Percentiles rank a stretch among this genome's conserved stretches.
Conservation (phyloP, 2,797 vertebrate genomes). For the Ceyx erithaca region DNA sequence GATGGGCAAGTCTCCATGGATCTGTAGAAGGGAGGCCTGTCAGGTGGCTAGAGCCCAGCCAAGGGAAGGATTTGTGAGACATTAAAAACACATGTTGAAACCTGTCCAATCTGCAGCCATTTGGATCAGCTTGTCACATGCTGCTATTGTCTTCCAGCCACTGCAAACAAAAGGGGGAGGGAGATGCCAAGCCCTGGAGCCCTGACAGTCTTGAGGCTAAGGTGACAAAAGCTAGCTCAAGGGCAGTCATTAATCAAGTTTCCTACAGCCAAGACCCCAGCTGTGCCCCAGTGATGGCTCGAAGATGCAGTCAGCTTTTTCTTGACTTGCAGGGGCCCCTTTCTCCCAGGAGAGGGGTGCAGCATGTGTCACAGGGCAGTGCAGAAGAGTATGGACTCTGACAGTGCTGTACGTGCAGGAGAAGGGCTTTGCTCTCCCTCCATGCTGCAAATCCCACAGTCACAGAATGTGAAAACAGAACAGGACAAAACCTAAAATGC, state of each 20-base stretch:
- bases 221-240: not conserved
- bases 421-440: not conserved
- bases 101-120: not conserved
- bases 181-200: not conserved
- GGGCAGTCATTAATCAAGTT: not conserved
- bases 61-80: not conserved
- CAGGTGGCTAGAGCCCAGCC: rapidly evolving
- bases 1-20: not conserved
- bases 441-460: not conserved
- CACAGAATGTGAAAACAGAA: not conserved
- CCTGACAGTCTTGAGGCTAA: not conserved
- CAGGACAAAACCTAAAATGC: not conserved
- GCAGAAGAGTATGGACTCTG: not conserved
- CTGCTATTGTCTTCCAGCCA: not conserved
- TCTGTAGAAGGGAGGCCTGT: not conserved
- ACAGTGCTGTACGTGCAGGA: rapidly evolving
- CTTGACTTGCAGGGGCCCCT: not conserved
- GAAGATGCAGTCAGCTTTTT: not conserved
- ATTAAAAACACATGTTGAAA: not conserved
- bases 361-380: rapidly evolving
- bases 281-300: not conserved
- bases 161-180: not conserved
- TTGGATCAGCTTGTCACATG: not conserved
- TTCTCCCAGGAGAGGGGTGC: not conserved
- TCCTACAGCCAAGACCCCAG: rapidly evolving